Evolutionary conservation across 2,797 vertebrate genomes (phyloP).

Genomic region (Rhinatrema bivittatum): DNA sequence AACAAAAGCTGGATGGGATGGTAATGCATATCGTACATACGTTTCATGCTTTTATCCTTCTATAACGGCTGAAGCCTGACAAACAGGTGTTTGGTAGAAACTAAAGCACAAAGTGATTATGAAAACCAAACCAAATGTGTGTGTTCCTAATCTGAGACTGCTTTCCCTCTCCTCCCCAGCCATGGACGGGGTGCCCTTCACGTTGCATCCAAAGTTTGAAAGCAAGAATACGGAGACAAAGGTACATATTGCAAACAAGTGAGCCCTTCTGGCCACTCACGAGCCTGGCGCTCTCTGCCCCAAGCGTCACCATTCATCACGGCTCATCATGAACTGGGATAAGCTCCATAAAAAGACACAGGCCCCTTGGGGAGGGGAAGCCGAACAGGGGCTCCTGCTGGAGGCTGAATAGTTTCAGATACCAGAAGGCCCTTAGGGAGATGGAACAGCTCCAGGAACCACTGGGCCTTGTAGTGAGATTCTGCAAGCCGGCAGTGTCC

Average conservation of each 20-base stretch:
- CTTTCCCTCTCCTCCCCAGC: conserved; percentile 30
- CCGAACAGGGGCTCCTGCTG: no score
- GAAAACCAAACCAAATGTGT: no score
- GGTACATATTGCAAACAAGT: conserved; percentile 29
- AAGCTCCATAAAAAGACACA: background rate
- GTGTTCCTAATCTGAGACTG: no score
- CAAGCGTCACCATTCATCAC: no score
- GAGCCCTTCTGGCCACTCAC: rapidly evolving
- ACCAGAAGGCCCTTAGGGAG: background rate
- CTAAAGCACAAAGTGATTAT: background rate
- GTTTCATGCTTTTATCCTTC: no score
- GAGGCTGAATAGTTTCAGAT: background rate
- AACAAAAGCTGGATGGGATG: no score
- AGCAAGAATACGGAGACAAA: conserved; percentile 11
- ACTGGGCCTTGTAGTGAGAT: no score
- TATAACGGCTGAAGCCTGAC: background rate
- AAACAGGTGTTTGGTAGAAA: background rate
- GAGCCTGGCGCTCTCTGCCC: no score
- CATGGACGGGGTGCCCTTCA: conserved; percentile 57
- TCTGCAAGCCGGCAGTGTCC: no score
- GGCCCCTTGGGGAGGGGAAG: background rate
- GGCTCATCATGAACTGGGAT: background rate
- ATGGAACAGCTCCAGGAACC: background rate
- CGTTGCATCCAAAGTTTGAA: conserved; percentile 50
- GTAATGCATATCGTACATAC: no score